Conservation (phyloP, 2,113 vertebrate genomes). For the Tachuris rubrigastra region DNA sequence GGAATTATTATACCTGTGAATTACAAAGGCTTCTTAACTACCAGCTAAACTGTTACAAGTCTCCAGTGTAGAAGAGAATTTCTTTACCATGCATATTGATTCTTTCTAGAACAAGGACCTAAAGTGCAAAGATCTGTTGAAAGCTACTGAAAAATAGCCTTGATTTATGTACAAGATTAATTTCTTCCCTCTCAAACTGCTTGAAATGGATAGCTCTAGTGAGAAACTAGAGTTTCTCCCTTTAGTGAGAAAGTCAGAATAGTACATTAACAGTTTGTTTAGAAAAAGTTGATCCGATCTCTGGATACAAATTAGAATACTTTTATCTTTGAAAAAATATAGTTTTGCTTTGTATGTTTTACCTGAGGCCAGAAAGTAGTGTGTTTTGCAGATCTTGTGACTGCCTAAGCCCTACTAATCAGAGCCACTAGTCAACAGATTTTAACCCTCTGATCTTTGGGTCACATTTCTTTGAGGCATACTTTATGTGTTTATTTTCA, state of each 20-base stretch:
- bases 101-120: neutral
- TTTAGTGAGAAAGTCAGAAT: neutral
- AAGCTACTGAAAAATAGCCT: neutral
- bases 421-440: neutral
- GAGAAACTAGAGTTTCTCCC: neutral
- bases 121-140: neutral
- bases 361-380: neutral
- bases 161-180: neutral
- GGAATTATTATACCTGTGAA: neutral
- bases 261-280: neutral
- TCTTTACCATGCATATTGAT: neutral
- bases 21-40: neutral
- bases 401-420: neutral
- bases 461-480: neutral
- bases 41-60: neutral
- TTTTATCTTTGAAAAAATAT: neutral
- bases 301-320: neutral
- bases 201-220: neutral
- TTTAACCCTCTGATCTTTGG: neutral
- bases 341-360: neutral
- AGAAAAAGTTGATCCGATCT: neutral
- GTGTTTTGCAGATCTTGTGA: neutral
- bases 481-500: neutral
- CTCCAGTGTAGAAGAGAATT: neutral
- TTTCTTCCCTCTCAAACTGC: neutral